Evolutionary conservation across 2,888 invertebrate species (phyloP).

Genomic region (Trissonchulus sp.): DNA sequence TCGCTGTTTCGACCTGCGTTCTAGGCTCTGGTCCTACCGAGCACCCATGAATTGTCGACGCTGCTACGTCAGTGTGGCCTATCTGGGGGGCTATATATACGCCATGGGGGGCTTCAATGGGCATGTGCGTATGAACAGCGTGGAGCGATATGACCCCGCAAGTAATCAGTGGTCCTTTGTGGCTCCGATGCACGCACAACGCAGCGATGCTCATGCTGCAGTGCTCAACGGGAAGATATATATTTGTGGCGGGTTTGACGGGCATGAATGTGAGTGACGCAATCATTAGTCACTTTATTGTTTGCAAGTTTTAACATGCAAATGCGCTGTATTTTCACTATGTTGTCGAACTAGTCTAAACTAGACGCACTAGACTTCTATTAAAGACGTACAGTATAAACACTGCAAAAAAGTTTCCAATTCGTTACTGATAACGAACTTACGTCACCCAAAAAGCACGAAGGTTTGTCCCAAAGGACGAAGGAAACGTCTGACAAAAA

Average conservation of each 20-base stretch:
- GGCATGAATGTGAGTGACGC: conserved; percentile 54
- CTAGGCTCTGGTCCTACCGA: conserved; percentile 73
- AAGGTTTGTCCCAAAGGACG: too few relatives aligned
- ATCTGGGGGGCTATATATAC: conserved; percentile 26
- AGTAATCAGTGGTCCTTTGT: conserved; percentile 76
- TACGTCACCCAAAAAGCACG: too few relatives aligned
- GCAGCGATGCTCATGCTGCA: conserved; percentile 80
- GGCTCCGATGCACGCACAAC: conserved; percentile 56
- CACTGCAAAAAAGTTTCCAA: too few relatives aligned
- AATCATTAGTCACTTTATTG: too few relatives aligned
- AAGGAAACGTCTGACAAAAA: too few relatives aligned
- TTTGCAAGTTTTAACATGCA: too few relatives aligned
- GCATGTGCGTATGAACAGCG: conserved; percentile 64
- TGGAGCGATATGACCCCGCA: conserved; percentile 60
- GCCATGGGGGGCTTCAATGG: conserved; percentile 78
- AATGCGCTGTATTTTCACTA: too few relatives aligned
- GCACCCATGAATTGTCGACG: conserved; percentile 67
- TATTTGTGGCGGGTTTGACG: conserved; percentile 56
- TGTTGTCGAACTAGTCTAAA: too few relatives aligned
- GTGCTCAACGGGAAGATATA: conserved; percentile 64
- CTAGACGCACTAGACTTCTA: too few relatives aligned
- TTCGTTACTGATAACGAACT: too few relatives aligned
- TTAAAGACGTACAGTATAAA: too few relatives aligned
- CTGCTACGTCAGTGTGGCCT: conserved; percentile 69
- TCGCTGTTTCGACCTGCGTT: conserved; percentile 52